These are phyloP conservation scores for Amazona guildingii DNA, from an alignment of 2,113 vertebrate species.

Conservation along the genomic window DNA sequence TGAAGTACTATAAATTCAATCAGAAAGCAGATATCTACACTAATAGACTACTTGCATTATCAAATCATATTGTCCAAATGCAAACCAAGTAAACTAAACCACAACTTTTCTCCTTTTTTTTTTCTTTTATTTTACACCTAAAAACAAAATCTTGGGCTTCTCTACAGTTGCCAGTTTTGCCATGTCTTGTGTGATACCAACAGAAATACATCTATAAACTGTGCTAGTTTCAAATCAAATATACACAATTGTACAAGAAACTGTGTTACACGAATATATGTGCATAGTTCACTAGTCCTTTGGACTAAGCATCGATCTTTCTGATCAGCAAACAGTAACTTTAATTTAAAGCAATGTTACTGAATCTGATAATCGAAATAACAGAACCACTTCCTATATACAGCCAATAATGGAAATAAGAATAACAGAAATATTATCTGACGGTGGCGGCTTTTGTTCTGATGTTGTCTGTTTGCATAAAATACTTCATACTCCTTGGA, in stretches of 20 bases:
- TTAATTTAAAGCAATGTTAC: not conserved
- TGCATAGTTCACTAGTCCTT: not conserved
- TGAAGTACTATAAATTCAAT: not conserved
- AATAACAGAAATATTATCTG: not conserved
- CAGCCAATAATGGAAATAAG: not conserved
- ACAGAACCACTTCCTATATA: not conserved
- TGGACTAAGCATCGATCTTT: not conserved
- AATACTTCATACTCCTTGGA: not conserved
- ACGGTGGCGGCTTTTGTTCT: not conserved
- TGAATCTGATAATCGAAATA: not conserved
- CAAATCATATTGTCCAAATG: not conserved
- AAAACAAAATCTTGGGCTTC: not conserved
- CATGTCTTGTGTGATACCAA: not conserved
- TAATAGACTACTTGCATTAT: not conserved
- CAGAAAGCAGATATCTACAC: not conserved
- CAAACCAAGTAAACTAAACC: conserved; percentile 20
- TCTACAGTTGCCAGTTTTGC: not conserved
- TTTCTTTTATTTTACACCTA: not conserved
- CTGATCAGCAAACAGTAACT: not conserved
- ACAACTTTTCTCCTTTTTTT: not conserved
- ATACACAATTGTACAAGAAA: not conserved
- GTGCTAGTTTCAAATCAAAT: not conserved
- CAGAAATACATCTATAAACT: not conserved
- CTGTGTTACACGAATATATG: not conserved
- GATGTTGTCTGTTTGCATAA: not conserved